phyloP scores from a whole-genome alignment of 2,113 vertebrate genomes.

The Eira barbara region DNA sequence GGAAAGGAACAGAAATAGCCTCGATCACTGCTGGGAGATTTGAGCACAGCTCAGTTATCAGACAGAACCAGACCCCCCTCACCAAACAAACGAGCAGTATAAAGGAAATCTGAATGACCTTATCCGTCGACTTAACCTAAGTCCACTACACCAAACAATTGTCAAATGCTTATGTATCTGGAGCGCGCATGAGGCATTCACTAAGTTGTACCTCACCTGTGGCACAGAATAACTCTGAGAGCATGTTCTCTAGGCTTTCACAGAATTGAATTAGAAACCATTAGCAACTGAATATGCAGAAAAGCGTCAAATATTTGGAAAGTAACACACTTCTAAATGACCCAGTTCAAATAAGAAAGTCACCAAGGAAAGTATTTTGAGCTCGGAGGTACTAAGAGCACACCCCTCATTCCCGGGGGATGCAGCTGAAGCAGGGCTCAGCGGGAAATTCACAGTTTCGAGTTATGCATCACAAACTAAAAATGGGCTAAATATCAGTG shows the following conservation, averaged over 20 bases:
- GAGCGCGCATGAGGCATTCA: too few relatives aligned
- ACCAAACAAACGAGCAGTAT: not conserved
- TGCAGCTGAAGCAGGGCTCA: not conserved
- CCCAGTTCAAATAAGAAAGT: not conserved
- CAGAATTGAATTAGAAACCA: not conserved
- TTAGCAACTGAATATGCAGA: not conserved
- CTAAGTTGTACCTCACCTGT: not conserved
- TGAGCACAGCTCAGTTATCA: not conserved
- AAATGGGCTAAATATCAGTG: not conserved
- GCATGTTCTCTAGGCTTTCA: not conserved
- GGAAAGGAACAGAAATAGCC: not conserved
- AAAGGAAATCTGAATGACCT: not conserved
- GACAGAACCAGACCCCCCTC: not conserved
- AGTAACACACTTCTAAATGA: not conserved
- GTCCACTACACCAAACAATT: not conserved
- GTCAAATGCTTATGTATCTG: too few relatives aligned
- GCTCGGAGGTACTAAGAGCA: not conserved
- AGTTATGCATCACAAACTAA: not conserved
- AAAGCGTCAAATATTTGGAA: not conserved
- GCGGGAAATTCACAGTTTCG: not conserved
- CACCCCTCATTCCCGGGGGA: not conserved
- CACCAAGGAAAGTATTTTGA: not conserved
- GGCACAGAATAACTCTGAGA: not conserved
- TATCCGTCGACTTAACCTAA: not conserved
- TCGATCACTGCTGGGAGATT: not conserved